Percentiles rank a stretch among this genome's conserved stretches.
These are phyloP conservation scores for Trogon melanurus DNA, from an alignment of 2,113 vertebrate genomes.

Conservation along the genomic window DNA sequence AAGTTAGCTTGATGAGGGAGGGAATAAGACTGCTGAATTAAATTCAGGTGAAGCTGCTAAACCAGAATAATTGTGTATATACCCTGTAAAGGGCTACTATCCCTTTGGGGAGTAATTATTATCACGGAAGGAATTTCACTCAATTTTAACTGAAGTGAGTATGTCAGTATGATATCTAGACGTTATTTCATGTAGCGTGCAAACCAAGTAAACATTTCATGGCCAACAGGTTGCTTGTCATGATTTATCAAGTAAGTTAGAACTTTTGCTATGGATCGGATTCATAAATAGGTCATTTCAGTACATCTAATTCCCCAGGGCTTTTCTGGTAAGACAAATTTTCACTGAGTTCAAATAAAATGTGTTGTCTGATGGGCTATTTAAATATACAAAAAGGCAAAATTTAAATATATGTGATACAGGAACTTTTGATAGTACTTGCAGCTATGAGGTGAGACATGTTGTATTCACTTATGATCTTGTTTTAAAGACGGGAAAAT, in stretches of 20 bases:
- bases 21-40: neutral
- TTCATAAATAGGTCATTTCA: neutral
- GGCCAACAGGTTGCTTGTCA: neutral
- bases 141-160: constrained; percentile 20
- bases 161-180: neutral
- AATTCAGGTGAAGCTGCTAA: neutral
- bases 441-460: neutral
- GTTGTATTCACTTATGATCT: neutral
- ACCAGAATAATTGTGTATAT: neutral
- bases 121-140: neutral
- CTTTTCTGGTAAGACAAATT: neutral
- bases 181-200: neutral
- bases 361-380: neutral
- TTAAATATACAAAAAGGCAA: neutral
- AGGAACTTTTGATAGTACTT: neutral
- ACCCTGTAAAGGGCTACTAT: neutral
- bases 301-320: neutral
- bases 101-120: constrained; percentile 23
- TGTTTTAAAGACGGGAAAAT: neutral
- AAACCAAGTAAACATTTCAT: neutral
- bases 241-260: neutral
- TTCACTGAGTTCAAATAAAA: neutral
- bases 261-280: too few relatives aligned
- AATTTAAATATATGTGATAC: neutral
- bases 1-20: neutral